These are phyloP conservation scores for Mesocricetus auratus DNA, from an alignment of 2,113 vertebrate species.

Conservation along the genomic window DNA sequence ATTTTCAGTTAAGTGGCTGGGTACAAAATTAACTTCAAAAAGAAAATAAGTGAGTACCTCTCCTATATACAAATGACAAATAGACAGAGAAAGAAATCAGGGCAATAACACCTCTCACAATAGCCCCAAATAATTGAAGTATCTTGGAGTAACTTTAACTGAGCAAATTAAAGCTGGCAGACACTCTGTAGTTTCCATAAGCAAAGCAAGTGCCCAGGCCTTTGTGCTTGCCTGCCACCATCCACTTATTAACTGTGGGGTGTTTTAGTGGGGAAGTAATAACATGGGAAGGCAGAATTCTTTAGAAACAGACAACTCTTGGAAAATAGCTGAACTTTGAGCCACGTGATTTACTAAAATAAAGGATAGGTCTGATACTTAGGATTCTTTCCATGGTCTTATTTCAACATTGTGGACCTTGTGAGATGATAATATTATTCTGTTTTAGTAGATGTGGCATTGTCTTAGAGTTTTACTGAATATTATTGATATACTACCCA, in stretches of 20 bases:
- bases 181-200: neutral
- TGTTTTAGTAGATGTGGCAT: neutral
- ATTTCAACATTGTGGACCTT: neutral
- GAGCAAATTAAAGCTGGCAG: neutral
- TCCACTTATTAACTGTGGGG: neutral
- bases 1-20: neutral
- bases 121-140: neutral
- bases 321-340: neutral
- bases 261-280: neutral
- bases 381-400: neutral
- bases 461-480: neutral
- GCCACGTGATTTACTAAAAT: neutral
- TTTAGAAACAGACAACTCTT: neutral
- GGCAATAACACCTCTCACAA: neutral
- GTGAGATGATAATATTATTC: neutral
- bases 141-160: neutral
- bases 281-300: neutral
- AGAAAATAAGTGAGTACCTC: neutral
- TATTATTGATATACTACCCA: neutral
- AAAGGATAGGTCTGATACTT: neutral
- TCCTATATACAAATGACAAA: neutral
- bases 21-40: neutral
- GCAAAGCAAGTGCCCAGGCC: neutral
- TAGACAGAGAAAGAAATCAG: neutral
- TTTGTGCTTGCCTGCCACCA: neutral